Percentiles rank a stretch among this genome's conserved stretches.
Evolutionary conservation across 2,888 invertebrate genomes (phyloP).

Genomic region (Yponomeuta evonymella): DNA sequence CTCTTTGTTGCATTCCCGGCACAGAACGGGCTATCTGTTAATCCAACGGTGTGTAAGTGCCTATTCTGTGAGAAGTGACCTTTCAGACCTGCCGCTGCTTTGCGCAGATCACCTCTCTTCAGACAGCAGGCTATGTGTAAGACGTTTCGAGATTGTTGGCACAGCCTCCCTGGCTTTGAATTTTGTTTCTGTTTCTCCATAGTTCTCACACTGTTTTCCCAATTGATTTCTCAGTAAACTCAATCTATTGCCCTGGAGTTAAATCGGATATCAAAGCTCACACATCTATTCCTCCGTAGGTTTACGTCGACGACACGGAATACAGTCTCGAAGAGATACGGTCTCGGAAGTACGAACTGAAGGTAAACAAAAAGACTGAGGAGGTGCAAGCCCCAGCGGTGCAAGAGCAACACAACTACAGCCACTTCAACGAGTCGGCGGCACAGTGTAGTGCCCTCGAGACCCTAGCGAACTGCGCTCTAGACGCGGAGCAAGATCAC

Average conservation of each 20-base stretch:
- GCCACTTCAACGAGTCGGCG: conserved; percentile 57
- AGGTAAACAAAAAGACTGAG: conserved; percentile 49
- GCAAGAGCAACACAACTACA: conserved; percentile 36
- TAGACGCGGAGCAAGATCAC: conserved; percentile 65
- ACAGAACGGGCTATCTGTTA: too few relatives aligned
- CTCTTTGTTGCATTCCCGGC: too few relatives aligned
- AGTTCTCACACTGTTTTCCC: too few relatives aligned
- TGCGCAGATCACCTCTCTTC: too few relatives aligned
- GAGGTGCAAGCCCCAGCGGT: conserved; percentile 34
- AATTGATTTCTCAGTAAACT: too few relatives aligned
- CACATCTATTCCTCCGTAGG: conserved; percentile 36
- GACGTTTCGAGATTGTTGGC: too few relatives aligned
- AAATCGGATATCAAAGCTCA: neutral
- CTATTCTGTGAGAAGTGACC: too few relatives aligned
- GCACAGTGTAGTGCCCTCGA: conserved; percentile 69
- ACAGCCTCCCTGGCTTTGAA: too few relatives aligned
- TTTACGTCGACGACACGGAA: conserved; percentile 77
- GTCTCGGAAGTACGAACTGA: conserved; percentile 73
- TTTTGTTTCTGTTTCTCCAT: too few relatives aligned
- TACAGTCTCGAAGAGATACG: conserved; percentile 87
- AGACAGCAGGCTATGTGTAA: too few relatives aligned
- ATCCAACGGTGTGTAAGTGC: too few relatives aligned
- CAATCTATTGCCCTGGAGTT: neutral
- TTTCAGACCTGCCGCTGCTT: too few relatives aligned
- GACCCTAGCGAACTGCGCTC: conserved; percentile 67